Evolutionary conservation across 2,797 vertebrate genomes (phyloP), one percentile per base, ranked within the genome.

Genomic region (Epinephelus coioides): DNA sequence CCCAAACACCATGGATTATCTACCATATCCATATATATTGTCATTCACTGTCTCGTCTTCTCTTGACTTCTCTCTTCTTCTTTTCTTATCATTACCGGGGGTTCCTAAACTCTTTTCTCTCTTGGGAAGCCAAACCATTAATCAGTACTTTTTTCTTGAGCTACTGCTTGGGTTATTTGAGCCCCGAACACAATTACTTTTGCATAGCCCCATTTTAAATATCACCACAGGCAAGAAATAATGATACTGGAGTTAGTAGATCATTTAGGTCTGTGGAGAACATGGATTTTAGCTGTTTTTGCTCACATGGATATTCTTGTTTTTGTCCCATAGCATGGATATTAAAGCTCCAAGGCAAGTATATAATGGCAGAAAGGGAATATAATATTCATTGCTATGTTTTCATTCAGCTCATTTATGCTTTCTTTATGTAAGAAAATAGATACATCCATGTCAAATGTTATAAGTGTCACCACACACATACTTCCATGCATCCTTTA

Each of bases 141-240:
- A 71, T 72, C 51, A 54, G 38, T 67, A 44, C 27, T 46, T 63
- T 66, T 59, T 21, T 57, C 11, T 55, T 27, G 2, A 73, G 15
- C 21, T 69, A 27, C 38, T 49, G 14, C 23, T 44, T 23, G 19
- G 34, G 19, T 69, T 59, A 53, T 72, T 64, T 69, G 2, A 60
- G 15, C 34, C 49, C 18, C 6, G 47, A 60, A 47, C 60, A 57
- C 57, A 72, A 59, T 18, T 46, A 0, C 10, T 73, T 69, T 34
- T 59, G 19, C 49, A 61, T 17, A 27, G 10, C 19, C 18, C 38
- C 27, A 30, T 65, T 65, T 69, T 66, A 21, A 44, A 75, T 38
- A 59, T 19, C 3, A 27, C 50, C 0, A 27, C 19, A 10, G 43
- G 23, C 43, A 55, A 68, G 27, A 59, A 9, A 57, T 43, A 15